phyloP scores from a whole-genome alignment of 2,113 vertebrate species.

The Platycercus adscitus region DNA sequence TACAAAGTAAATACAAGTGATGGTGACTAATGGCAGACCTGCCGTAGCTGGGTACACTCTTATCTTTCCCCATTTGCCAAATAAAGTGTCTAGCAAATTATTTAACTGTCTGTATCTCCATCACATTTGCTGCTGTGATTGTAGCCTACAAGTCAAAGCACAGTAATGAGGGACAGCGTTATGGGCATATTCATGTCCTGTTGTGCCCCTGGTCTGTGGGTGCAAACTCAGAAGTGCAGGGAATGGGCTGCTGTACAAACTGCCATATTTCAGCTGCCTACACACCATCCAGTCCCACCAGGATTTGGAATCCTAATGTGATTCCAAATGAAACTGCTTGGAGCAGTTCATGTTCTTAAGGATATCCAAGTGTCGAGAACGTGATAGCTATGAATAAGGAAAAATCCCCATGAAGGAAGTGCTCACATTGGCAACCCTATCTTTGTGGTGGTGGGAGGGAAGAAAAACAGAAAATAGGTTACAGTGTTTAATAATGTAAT shows the following conservation, averaged over 20 bases:
- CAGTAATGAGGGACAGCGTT: not conserved
- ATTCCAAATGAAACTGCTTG: not conserved
- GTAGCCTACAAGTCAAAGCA: not conserved
- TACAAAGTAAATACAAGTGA: not conserved
- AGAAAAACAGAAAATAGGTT: constrained; percentile 23
- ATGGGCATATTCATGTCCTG: not conserved
- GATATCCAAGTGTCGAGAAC: not conserved
- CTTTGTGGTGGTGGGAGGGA: too few relatives aligned
- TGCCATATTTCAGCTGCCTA: not conserved
- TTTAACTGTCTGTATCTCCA: not conserved
- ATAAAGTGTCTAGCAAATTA: not conserved
- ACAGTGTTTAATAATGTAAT: constrained; percentile 22
- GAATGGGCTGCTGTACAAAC: not conserved
- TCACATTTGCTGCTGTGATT: not conserved
- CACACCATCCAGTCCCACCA: not conserved
- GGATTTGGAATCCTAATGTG: not conserved
- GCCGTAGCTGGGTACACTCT: not conserved
- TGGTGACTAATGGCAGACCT: not conserved
- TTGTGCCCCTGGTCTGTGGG: not conserved
- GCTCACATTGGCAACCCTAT: rapidly evolving
- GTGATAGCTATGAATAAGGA: not conserved
- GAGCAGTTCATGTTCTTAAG: not conserved
- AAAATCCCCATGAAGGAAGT: not conserved
- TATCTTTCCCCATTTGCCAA: not conserved
- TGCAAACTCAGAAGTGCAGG: not conserved